A percentile compares a stretch with the other conserved stretches of the same genome.
Conservation (phyloP, 2,797 vertebrate genomes). For the Sphenopsis melanotis region DNA sequence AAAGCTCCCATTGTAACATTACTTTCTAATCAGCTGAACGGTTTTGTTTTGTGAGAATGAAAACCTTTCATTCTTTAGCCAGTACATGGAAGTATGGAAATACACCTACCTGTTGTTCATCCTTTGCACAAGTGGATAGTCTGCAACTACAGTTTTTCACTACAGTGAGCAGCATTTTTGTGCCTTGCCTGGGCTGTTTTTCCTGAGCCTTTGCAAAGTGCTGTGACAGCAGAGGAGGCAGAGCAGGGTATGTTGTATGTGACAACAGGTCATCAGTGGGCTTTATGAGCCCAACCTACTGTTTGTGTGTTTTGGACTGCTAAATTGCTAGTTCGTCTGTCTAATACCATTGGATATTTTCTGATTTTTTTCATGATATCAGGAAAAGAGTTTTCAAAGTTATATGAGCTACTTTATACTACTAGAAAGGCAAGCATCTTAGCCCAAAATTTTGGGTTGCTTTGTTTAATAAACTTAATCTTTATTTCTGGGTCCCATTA, state of each 20-base stretch:
- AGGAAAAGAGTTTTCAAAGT: neutral
- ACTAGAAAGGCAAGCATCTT: neutral
- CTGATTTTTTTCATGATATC: neutral
- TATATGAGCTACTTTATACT: neutral
- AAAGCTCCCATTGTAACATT: neutral
- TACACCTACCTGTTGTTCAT: neutral
- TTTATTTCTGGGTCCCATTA: neutral
- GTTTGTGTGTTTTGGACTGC: neutral
- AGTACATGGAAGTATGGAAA: neutral
- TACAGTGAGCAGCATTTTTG: neutral
- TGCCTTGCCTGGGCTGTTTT: neutral
- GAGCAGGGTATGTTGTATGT: neutral
- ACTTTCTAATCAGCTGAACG: neutral
- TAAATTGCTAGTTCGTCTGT: neutral
- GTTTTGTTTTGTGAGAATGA: neutral
- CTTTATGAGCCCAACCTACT: neutral
- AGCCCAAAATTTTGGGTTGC: neutral
- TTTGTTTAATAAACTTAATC: neutral
- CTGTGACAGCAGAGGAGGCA: accelerated
- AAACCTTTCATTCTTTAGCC: neutral
- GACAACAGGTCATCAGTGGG: neutral
- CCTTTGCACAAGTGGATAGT: neutral
- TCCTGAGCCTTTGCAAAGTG: neutral
- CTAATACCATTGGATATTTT: neutral
- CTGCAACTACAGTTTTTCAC: neutral